Base-by-base conservation (phyloP, 2,113 vertebrate genomes). In the Nyctereutes procyonoides region DNA sequence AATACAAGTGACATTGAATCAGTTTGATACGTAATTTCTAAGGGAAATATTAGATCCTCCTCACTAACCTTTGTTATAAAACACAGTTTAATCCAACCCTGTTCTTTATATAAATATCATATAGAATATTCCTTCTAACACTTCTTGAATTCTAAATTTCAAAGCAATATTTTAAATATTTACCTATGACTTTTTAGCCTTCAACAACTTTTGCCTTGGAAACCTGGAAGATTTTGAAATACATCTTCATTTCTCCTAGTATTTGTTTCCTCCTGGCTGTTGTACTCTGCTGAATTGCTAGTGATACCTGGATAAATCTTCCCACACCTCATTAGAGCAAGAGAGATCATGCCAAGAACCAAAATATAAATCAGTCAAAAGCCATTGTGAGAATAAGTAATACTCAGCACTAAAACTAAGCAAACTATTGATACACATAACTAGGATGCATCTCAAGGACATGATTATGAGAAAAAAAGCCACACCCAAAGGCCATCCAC, bases 11-110 rank as follows among this genome's bases (percentile, higher is more conserved):
- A 73, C 16, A 63, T 22, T 65, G 53, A n/a, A 10, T 63, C 20
- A 63, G 17, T 90, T 93, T 92, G 77, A 73, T 55, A 86, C 88
- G 17, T 63, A 87, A 90, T 63, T 80, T 81, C 88, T 82, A 92
- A 87, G 28, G 22, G 48, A 92, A 93, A 79, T 17, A 35, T 55
- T 71, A 87, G 10, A 38, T 60, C 17, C 0, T 76, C 51, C 65
- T 94, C n/a, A 90, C 1, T 80, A 43, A 77, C 79, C 5, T 81
- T 89, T 60, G 20, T 65, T 92, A 83, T 43, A 17, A 77, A 65
- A 94, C 96, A 69, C 4, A 51, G 76, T 30, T 90, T 80, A 56
- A 74, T 43, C 16, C 76, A 81, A 71, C 30, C 17, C 53, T 38
- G 9, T 58, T 83, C 26, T 88, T 80, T 85, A 16, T 30, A 69